Conservation (phyloP, 2,888 invertebrate genomes). For the Philaethria dido region DNA sequence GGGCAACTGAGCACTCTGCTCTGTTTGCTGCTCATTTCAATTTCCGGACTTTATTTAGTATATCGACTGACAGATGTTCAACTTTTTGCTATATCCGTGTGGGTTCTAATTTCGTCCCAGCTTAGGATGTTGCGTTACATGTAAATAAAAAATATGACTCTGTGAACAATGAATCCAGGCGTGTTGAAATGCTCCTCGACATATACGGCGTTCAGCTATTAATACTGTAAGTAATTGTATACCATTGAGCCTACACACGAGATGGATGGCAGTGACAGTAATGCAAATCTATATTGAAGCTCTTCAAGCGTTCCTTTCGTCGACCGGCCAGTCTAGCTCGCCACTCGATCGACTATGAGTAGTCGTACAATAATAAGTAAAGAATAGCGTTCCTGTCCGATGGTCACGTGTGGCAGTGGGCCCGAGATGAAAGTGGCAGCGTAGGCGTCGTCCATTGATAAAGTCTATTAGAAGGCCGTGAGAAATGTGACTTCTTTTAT, state of each 20-base stretch:
- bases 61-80: conserved; percentile 31
- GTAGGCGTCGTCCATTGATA: conserved; percentile 65
- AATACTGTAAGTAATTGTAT: conserved; percentile 49
- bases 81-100: conserved; percentile 38
- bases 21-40: conserved; percentile 13
- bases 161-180: conserved; percentile 22
- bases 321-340: conserved; percentile 47
- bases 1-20: neutral
- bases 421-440: conserved; percentile 77
- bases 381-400: conserved; percentile 65
- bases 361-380: conserved; percentile 56
- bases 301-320: conserved; percentile 57
- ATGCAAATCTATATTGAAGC: conserved; percentile 65
- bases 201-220: conserved; percentile 45
- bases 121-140: conserved; percentile 26
- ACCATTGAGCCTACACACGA: conserved; percentile 54
- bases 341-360: conserved; percentile 55
- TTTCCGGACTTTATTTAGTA: conserved; percentile 30
- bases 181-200: conserved; percentile 40
- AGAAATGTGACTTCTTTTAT: conserved; percentile 63
- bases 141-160: neutral
- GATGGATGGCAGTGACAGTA: conserved; percentile 64
- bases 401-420: conserved; percentile 70
- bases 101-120: conserved; percentile 38
- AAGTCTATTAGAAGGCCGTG: conserved; percentile 63